These are phyloP conservation scores for Calephelis perditalis DNA, from an alignment of 2,888 invertebrate genomes.

Conservation along the genomic window DNA sequence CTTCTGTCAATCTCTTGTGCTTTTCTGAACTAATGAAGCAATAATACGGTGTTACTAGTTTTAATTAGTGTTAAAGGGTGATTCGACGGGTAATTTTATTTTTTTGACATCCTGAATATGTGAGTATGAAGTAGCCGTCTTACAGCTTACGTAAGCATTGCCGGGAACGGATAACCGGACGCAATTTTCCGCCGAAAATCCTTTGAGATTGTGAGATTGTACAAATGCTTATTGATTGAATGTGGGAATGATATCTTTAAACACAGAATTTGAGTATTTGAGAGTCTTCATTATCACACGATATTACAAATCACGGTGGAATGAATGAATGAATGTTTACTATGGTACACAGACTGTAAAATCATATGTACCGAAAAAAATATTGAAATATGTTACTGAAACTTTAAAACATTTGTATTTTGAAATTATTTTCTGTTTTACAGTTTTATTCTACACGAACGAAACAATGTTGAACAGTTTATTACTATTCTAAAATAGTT, in stretches of 20 bases:
- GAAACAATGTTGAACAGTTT: too few species aligned
- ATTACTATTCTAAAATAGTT: too few species aligned
- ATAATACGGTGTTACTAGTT: conserved; percentile 61
- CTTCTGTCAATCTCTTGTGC: conserved; percentile 33
- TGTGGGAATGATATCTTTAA: not conserved
- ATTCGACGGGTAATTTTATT: conserved; percentile 49
- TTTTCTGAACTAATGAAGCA: conserved; percentile 43
- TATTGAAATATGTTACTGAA: too few species aligned
- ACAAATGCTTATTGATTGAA: not conserved
- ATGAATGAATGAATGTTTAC: too few species aligned
- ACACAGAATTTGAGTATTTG: too few species aligned
- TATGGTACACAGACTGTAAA: too few species aligned
- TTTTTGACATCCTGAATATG: conserved; percentile 39
- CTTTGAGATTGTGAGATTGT: not conserved
- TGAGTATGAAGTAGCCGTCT: conserved; percentile 48
- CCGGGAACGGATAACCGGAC: conserved; percentile 29
- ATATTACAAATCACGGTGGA: too few species aligned
- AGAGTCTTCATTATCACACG: too few species aligned
- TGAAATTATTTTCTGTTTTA: too few species aligned
- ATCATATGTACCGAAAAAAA: too few species aligned
- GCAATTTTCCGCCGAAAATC: conserved; percentile 9
- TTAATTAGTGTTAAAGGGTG: conserved; percentile 47
- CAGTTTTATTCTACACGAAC: too few species aligned
- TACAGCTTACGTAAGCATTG: conserved; percentile 65
- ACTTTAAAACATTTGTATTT: too few species aligned